Conservation (phyloP, 2,888 invertebrate genomes). For the Galerucella pusilla region DNA sequence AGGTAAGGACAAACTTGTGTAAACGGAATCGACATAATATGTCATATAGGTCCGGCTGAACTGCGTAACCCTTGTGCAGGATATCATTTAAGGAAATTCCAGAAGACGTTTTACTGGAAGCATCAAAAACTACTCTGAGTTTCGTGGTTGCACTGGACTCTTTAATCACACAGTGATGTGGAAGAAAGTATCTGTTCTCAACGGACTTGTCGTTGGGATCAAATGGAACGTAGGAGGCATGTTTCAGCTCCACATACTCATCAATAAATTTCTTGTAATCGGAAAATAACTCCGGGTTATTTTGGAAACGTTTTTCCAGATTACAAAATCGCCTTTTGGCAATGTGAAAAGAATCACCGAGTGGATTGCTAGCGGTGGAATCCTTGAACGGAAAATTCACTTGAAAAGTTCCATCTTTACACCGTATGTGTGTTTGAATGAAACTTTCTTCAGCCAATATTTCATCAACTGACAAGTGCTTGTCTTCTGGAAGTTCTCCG, state of each 20-base stretch:
- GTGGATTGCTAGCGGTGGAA: not conserved
- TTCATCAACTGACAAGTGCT: not conserved
- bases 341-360: not conserved
- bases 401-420: not conserved
- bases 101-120: slow-evolving; percentile 17
- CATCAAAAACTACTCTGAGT: slow-evolving; percentile 39
- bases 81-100: slow-evolving; percentile 38
- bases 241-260: too few relatives aligned
- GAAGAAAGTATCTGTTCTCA: too few relatives aligned
- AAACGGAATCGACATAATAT: too few relatives aligned
- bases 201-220: too few relatives aligned
- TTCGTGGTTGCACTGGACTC: slow-evolving; percentile 39
- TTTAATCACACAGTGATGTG: not conserved
- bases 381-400: not conserved
- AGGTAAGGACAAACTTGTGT: too few relatives aligned
- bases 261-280: too few relatives aligned
- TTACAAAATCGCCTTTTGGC: not conserved
- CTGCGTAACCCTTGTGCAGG: too few relatives aligned
- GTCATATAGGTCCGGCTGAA: too few relatives aligned
- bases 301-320: not conserved
- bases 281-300: too few relatives aligned
- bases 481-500: not conserved
- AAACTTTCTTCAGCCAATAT: not conserved
- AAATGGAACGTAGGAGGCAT: too few relatives aligned
- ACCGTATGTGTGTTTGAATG: not conserved